phyloP scores from a whole-genome alignment of 2,888 invertebrate species.

The Brachypalpus laphriformis region DNA sequence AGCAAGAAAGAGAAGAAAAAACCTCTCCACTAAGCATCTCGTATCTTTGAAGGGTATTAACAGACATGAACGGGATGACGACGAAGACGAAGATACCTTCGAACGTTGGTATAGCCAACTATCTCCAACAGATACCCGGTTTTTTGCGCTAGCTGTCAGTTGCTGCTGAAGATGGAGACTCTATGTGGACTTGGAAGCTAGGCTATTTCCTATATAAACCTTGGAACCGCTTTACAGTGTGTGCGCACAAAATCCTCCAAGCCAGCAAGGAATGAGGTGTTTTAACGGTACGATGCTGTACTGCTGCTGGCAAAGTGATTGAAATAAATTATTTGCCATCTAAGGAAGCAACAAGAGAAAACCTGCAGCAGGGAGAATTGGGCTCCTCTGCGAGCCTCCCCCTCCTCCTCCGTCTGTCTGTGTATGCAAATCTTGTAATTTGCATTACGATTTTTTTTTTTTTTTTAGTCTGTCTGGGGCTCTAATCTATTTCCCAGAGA shows the following conservation, averaged over 20 bases:
- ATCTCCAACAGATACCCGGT: constrained; percentile 39
- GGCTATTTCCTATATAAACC: constrained; percentile 49
- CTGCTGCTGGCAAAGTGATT: constrained; percentile 50
- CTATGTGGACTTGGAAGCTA: constrained; percentile 53
- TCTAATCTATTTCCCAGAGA: constrained; percentile 51
- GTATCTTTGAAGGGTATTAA: constrained; percentile 58
- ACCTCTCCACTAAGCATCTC: constrained; percentile 26
- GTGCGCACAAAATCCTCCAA: constrained; percentile 36
- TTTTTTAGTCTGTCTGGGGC: constrained; percentile 28
- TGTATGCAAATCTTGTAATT: constrained; percentile 58
- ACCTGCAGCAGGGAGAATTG: constrained; percentile 23
- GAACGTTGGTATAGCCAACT: constrained; percentile 23
- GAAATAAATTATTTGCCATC: constrained; percentile 62
- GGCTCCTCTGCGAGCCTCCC: too few species aligned
- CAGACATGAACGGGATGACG: constrained; percentile 34
- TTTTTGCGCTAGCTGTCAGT: constrained; percentile 55
- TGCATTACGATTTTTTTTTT: constrained; percentile 22
- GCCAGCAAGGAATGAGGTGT: constrained; percentile 58
- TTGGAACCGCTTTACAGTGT: constrained; percentile 6
- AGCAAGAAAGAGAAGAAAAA: constrained; percentile 18
- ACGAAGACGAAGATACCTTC: constrained; percentile 28
- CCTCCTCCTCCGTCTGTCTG: constrained; percentile 37
- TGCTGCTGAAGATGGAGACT: constrained; percentile 10
- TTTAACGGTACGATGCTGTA: constrained; percentile 63
- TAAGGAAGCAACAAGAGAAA: constrained; percentile 13